Percentiles rank a stretch among this genome's conserved stretches.
Conservation (phyloP, 2,888 invertebrate genomes). For the Brachycybe producta region DNA sequence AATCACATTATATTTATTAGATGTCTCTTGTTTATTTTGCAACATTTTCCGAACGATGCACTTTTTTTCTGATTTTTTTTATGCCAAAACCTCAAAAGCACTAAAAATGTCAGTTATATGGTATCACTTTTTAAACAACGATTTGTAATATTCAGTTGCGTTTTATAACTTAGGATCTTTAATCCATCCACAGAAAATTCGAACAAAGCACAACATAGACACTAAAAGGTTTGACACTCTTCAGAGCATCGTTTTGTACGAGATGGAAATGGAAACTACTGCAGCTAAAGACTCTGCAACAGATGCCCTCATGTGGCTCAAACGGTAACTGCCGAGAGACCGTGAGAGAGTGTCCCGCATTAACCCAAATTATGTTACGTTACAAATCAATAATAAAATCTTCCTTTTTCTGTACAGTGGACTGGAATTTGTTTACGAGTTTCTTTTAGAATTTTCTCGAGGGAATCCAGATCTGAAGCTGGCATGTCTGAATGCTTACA, state of each 20-base stretch:
- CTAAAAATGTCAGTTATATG: too few relatives aligned
- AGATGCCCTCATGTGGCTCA: constrained; percentile 34
- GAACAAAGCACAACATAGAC: constrained; percentile 30
- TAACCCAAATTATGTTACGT: not conserved
- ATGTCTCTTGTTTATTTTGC: too few relatives aligned
- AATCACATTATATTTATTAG: too few relatives aligned
- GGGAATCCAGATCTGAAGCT: constrained; percentile 27
- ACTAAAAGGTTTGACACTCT: constrained; percentile 29
- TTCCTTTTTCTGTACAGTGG: constrained; percentile 25
- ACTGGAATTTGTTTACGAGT: constrained; percentile 31
- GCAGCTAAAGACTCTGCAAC: constrained; percentile 31
- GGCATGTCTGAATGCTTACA: constrained; percentile 31
- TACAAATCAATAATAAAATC: not conserved
- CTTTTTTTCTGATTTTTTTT: too few relatives aligned
- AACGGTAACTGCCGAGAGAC: constrained; percentile 29
- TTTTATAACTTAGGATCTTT: constrained; percentile 8
- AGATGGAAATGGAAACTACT: constrained; percentile 28
- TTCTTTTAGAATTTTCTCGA: constrained; percentile 27
- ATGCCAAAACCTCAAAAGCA: too few relatives aligned
- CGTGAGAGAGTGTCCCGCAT: too few relatives aligned
- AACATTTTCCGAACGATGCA: too few relatives aligned
- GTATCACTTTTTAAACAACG: too few relatives aligned
- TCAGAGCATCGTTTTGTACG: constrained; percentile 30
- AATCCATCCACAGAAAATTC: constrained; percentile 32
- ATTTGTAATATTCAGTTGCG: too few relatives aligned